Conservation (phyloP, 2,797 vertebrate genomes). For the Esox masquinongy region DNA sequence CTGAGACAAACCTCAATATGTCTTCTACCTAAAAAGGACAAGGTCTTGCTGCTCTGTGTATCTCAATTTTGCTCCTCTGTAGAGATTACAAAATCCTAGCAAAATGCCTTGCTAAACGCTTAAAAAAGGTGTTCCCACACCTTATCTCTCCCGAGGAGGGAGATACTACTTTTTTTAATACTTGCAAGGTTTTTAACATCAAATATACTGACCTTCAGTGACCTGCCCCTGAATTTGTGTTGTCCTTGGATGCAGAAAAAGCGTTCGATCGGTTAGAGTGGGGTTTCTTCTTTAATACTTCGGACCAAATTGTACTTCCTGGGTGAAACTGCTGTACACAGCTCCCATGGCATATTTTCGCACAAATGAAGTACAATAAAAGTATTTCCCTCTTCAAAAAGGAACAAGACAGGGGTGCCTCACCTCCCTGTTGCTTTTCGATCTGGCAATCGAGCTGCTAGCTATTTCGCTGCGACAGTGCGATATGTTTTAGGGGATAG, state of each 20-base stretch:
- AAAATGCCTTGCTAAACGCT: background rate
- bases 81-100: background rate
- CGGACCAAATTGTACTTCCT: no score
- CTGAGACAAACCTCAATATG: background rate
- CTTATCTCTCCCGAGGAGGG: no score
- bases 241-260: no score
- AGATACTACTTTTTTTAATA: background rate
- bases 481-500: background rate
- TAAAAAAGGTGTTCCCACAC: background rate
- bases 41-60: background rate
- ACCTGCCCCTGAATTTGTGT: no score
- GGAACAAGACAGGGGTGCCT: background rate
- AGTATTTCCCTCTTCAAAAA: background rate
- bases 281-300: background rate
- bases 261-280: no score
- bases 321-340: background rate
- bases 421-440: background rate
- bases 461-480: background rate
- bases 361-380: background rate
- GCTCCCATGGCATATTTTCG: no score
- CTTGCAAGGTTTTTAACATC: no score
- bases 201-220: no score
- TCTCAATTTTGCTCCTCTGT: background rate
- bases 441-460: background rate
- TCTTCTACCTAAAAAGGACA: background rate